These are phyloP conservation scores for Sesamia inferens DNA, from an alignment of 2,888 invertebrate species.

Conservation along the genomic window DNA sequence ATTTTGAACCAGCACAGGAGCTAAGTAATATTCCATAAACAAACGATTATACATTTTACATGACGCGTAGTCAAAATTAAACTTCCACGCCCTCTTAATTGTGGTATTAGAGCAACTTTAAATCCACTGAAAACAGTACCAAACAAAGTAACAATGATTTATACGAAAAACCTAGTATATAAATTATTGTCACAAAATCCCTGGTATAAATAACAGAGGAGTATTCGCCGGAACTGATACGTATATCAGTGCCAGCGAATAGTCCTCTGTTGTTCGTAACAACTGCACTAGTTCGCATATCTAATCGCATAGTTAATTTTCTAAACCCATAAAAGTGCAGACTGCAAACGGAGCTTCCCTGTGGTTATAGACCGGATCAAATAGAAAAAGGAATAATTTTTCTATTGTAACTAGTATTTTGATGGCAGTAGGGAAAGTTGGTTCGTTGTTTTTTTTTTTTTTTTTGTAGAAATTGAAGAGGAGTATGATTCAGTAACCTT, in stretches of 20 bases:
- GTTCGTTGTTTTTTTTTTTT: no score
- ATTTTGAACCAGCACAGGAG: not conserved
- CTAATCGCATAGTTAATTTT: constrained; percentile 47
- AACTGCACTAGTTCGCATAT: constrained; percentile 12
- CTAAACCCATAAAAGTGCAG: constrained; percentile 56
- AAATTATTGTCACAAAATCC: not conserved
- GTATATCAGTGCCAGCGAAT: not conserved
- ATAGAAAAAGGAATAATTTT: constrained; percentile 14
- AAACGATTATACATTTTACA: not conserved
- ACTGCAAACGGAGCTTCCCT: constrained; percentile 15
- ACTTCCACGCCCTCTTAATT: not conserved
- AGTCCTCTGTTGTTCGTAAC: not conserved
- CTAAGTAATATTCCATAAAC: not conserved
- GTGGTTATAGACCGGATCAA: constrained; percentile 1
- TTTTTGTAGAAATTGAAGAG: no score
- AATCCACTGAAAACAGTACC: not conserved
- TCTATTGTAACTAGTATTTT: not conserved
- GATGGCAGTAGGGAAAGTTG: rapidly evolving
- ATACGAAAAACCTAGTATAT: no score
- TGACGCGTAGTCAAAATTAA: not conserved
- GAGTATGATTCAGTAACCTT: no score
- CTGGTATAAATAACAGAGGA: not conserved
- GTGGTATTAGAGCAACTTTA: not conserved
- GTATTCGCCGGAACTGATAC: constrained; percentile 13
- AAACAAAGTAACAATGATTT: constrained; percentile 1